phyloP scores from a whole-genome alignment of 2,888 invertebrate species.

The Ctenicera cuprea region DNA sequence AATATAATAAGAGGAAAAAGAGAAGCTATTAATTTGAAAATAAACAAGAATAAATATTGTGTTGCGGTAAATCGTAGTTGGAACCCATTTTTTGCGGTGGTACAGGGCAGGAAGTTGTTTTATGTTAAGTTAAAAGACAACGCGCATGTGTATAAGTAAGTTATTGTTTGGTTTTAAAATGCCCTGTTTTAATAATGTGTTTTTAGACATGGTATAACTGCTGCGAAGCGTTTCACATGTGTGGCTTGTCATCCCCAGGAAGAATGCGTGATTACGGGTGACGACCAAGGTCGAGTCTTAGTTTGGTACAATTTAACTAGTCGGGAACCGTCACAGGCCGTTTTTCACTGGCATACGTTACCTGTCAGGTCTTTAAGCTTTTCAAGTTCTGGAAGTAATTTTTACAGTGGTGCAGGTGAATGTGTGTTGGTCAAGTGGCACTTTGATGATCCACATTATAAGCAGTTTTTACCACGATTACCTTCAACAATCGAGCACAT shows the following conservation, averaged over 20 bases:
- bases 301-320: conserved; percentile 77
- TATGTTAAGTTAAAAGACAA: conserved; percentile 51
- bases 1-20: neutral
- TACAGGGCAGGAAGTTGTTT: conserved; percentile 57
- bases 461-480: conserved; percentile 81
- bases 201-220: conserved; percentile 56
- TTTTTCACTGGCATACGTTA: conserved; percentile 87
- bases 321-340: conserved; percentile 67
- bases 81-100: conserved; percentile 62
- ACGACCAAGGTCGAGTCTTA: conserved; percentile 78
- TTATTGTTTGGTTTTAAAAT: neutral
- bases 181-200: neutral
- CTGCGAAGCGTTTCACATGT: conserved; percentile 74
- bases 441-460: conserved; percentile 72
- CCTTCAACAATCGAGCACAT: conserved; percentile 81
- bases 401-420: conserved; percentile 87
- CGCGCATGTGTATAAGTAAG: neutral
- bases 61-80: conserved; percentile 57
- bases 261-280: conserved; percentile 81
- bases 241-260: conserved; percentile 81
- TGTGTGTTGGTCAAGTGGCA: conserved; percentile 87
- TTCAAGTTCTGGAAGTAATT: conserved; percentile 78
- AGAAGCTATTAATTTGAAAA: neutral
- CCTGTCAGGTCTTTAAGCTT: conserved; percentile 81
- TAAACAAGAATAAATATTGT: conserved; percentile 45